Conservation (phyloP, 2,888 invertebrate species). For the Lomographa bimaculata region DNA sequence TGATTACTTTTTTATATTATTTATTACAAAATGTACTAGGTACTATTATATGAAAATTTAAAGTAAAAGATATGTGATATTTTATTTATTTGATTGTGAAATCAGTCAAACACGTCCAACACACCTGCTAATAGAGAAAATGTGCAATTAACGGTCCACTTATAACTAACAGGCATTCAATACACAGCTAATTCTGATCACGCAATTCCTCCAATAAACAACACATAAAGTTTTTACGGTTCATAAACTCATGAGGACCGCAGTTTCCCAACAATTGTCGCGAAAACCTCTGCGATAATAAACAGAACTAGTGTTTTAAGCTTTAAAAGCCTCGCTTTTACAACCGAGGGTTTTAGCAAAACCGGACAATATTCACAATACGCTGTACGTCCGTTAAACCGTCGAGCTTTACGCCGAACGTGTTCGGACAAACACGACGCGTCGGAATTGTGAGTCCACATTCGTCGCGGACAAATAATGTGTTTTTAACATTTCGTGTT, state of each 20-base stretch:
- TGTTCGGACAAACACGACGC: conserved; percentile 76
- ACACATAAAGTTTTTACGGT: conserved; percentile 49
- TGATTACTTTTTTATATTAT: too few species aligned
- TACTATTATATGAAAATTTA: too few species aligned
- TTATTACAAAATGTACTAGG: too few species aligned
- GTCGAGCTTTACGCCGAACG: conserved; percentile 66
- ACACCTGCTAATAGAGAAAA: too few species aligned
- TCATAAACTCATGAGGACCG: conserved; percentile 59
- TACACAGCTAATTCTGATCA: background rate
- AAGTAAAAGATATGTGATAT: too few species aligned
- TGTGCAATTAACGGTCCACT: too few species aligned
- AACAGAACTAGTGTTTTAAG: conserved; percentile 59
- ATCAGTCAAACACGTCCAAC: too few species aligned
- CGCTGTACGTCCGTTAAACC: conserved; percentile 71
- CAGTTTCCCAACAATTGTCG: conserved; percentile 54
- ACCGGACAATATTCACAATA: conserved; percentile 77
- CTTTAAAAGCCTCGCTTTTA: conserved; percentile 19
- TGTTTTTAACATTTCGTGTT: conserved; percentile 83
- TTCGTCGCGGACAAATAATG: conserved; percentile 83
- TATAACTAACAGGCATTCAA: too few species aligned
- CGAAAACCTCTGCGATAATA: conserved; percentile 60
- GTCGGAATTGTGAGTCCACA: conserved; percentile 75
- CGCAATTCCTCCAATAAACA: conserved; percentile 23
- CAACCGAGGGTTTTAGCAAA: conserved; percentile 37
- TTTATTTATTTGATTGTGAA: too few species aligned